Percentiles rank a stretch among this genome's conserved stretches.
Evolutionary conservation across 1,140 invertebrate genomes (phyloP).

Genomic region (Colletes latitarsis): DNA sequence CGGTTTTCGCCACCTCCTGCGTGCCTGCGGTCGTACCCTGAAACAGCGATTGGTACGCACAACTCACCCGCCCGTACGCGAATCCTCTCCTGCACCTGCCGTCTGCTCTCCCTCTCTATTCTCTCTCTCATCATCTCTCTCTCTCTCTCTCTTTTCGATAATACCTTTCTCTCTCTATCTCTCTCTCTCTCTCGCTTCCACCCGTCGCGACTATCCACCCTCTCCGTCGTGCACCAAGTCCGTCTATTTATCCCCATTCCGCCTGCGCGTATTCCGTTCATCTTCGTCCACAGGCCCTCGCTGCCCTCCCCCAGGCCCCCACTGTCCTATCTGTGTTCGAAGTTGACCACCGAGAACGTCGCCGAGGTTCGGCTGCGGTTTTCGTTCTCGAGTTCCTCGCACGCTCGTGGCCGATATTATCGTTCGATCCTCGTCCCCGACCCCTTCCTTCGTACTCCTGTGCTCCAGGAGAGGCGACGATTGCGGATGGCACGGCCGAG

Average conservation of each 20-base stretch:
- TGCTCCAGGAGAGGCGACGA: background rate
- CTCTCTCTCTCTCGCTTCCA: slow-evolving; percentile 5
- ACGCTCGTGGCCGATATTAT: slow-evolving; percentile 37
- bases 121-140: background rate
- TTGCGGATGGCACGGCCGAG: background rate
- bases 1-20: slow-evolving; percentile 66
- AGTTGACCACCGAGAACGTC: slow-evolving; percentile 48
- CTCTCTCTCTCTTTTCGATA: background rate
- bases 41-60: slow-evolving; percentile 68
- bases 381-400: slow-evolving; percentile 51
- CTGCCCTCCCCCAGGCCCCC: background rate
- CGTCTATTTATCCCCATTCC: slow-evolving; percentile 43
- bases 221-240: background rate
- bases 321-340: slow-evolving; percentile 26
- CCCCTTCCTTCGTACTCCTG: background rate
- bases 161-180: background rate
- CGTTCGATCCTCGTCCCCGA: slow-evolving; percentile 9
- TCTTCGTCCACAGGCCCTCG: slow-evolving; percentile 48
- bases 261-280: slow-evolving; percentile 51
- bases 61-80: slow-evolving; percentile 64
- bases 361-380: slow-evolving; percentile 47
- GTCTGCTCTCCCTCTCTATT: slow-evolving; percentile 36
- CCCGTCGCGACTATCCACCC: background rate
- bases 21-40: slow-evolving; percentile 66
- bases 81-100: slow-evolving; percentile 66